Base-by-base conservation (phyloP, 2,888 invertebrate species). In the Drosophila nigricruria region DNA sequence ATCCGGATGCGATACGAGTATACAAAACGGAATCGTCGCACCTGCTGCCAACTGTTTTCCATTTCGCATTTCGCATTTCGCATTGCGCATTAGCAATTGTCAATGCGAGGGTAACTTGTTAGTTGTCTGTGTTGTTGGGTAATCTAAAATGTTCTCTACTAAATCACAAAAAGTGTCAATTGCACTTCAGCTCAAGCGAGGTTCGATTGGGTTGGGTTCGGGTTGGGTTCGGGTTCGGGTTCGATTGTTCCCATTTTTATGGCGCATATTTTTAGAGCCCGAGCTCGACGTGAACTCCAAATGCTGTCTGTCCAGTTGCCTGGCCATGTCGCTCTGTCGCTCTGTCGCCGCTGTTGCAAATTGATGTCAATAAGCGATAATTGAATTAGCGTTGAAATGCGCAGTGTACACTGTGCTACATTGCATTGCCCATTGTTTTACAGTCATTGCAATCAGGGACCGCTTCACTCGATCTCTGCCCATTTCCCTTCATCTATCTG, bases 311-410 rank as follows among this genome's bases (percentile, higher is more conserved):
- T 30, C 30, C 49, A 49, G 27, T 54, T 54, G n/a, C 20, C 57
- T n/a, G 50, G 14, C 49, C 30, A 27, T 53, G 53, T 43, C 56
- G 45, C 43, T 30, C 25, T 27, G 56, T 40, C 62, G 45, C 49
- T 30, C 43, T 18, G 56, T 45, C 59, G 42, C 56, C 40, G 49
- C 43, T 42, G 61, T 60, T 61, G 75, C 73, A 82, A 90, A 90
- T 89, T 84, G 89, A 79, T 88, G 88, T 89, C 90, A 90, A 89
- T 90, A 90, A 89, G 82, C 83, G 89, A 88, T 90, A 90, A 90
- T 90, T 90, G 89, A 89, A 90, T 90, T 90, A 90, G 78, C 79
- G 79, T 71, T 81, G 77, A 83, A 79, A 81, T 81, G 76, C 73
- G 73, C 84, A 84, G 73, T 74, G 71, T 80, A 74, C 82, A 79